Evolutionary conservation across 2,113 vertebrate species (phyloP).

Genomic region (Piaya cayana): DNA sequence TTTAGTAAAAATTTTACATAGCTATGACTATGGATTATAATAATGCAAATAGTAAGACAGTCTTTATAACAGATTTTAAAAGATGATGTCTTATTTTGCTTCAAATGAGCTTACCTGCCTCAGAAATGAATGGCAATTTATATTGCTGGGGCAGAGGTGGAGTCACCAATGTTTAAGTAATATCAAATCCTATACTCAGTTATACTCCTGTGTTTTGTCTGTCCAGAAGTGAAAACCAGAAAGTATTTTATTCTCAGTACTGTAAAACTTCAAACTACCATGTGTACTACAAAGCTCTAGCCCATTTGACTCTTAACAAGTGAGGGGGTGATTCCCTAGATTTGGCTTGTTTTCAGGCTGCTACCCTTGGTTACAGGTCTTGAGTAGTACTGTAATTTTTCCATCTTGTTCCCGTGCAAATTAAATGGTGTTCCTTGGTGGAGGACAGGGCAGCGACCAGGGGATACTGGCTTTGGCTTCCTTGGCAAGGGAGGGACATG

Average conservation of each 20-base stretch:
- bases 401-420: not conserved
- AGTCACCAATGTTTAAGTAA: not conserved
- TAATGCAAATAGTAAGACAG: conserved; percentile 53
- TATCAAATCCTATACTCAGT: not conserved
- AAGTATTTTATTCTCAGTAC: not conserved
- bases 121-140: not conserved
- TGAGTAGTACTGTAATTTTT: not conserved
- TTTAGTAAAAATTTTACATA: conserved; percentile 63
- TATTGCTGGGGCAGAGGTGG: not conserved
- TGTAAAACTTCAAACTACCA: not conserved
- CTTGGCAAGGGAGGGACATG: rapidly evolving
- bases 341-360: not conserved
- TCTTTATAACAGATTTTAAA: not conserved
- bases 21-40: conserved; percentile 41
- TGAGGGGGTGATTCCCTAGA: not conserved
- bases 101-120: not conserved
- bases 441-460: rapidly evolving
- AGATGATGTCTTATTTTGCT: not conserved
- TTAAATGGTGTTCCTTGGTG: not conserved
- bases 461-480: not conserved
- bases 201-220: not conserved
- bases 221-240: not conserved
- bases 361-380: not conserved
- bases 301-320: rapidly evolving
- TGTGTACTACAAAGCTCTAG: not conserved